Percentiles rank a stretch among this genome's conserved stretches.
Evolutionary conservation across 2,888 invertebrate genomes (phyloP).

Genomic region (Euplexia lucipara): DNA sequence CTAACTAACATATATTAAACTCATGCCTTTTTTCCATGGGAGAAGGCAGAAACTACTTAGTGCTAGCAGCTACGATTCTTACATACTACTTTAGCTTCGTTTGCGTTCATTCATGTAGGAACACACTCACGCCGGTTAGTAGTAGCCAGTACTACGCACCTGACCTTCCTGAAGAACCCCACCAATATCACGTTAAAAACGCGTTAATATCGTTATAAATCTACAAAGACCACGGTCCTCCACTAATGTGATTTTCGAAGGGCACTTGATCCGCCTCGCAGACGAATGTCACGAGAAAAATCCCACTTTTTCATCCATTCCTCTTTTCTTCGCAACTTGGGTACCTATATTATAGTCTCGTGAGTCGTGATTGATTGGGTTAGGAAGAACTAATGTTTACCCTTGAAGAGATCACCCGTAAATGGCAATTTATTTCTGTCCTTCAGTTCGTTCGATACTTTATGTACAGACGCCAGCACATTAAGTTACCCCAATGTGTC

Average conservation of each 20-base stretch:
- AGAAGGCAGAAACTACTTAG: too few relatives aligned
- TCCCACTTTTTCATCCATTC: slow-evolving; percentile 5
- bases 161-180: slow-evolving; percentile 2
- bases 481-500: too few relatives aligned
- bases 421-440: slow-evolving; percentile 54
- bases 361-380: slow-evolving; percentile 53
- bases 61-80: too few relatives aligned
- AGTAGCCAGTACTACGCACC: too few relatives aligned
- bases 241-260: slow-evolving; percentile 50
- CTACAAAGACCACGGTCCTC: slow-evolving; percentile 23
- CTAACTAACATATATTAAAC: too few relatives aligned
- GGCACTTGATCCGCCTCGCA: slow-evolving; percentile 31
- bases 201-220: slow-evolving; percentile 33
- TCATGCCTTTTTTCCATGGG: too few relatives aligned
- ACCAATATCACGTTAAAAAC: slow-evolving; percentile 46
- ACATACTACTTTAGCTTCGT: too few relatives aligned
- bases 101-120: too few relatives aligned
- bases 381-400: slow-evolving; percentile 45
- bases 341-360: slow-evolving; percentile 24
- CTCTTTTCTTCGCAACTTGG: slow-evolving; percentile 18
- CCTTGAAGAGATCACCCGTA: slow-evolving; percentile 51
- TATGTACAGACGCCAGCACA: too few relatives aligned
- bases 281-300: slow-evolving; percentile 26
- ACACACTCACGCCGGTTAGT: too few relatives aligned
- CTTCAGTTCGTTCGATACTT: slow-evolving; percentile 21